These are phyloP conservation scores for Ariolimax columbianus DNA, from an alignment of 2,888 invertebrate species.

Conservation along the genomic window DNA sequence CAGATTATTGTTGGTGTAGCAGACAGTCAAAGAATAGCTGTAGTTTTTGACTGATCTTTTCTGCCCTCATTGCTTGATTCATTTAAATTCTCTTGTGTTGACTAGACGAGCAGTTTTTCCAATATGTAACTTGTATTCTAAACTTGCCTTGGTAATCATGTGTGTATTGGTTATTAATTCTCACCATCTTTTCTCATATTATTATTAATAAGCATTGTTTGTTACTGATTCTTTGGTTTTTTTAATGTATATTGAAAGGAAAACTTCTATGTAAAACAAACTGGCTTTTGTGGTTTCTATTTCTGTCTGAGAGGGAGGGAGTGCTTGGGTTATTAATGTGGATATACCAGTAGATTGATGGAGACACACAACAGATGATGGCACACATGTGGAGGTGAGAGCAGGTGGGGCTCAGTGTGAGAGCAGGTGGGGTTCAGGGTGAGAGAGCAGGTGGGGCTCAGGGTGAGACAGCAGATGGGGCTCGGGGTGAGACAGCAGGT, in stretches of 20 bases:
- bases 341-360: too few species aligned
- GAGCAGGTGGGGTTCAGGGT: too few species aligned
- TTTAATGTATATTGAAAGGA: constrained; percentile 50
- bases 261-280: constrained; percentile 46
- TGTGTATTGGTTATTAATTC: constrained; percentile 50
- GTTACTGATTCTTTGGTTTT: constrained; percentile 48
- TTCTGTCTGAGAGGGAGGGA: background rate
- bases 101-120: constrained; percentile 22
- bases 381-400: too few species aligned
- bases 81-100: constrained; percentile 40
- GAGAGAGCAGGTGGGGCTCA: too few species aligned
- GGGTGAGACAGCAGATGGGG: too few species aligned
- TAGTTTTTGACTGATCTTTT: constrained; percentile 28
- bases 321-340: background rate
- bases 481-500: too few species aligned
- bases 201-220: constrained; percentile 52
- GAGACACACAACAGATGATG: too few species aligned
- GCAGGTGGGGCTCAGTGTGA: too few species aligned
- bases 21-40: constrained; percentile 37
- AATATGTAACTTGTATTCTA: constrained; percentile 45
- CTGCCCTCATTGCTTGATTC: constrained; percentile 33
- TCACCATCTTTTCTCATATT: constrained; percentile 39
- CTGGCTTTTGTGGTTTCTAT: background rate
- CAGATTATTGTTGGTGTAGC: constrained; percentile 32
- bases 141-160: constrained; percentile 52